phyloP scores from a whole-genome alignment of 2,888 invertebrate genomes.

The Odontomyia ornata region DNA sequence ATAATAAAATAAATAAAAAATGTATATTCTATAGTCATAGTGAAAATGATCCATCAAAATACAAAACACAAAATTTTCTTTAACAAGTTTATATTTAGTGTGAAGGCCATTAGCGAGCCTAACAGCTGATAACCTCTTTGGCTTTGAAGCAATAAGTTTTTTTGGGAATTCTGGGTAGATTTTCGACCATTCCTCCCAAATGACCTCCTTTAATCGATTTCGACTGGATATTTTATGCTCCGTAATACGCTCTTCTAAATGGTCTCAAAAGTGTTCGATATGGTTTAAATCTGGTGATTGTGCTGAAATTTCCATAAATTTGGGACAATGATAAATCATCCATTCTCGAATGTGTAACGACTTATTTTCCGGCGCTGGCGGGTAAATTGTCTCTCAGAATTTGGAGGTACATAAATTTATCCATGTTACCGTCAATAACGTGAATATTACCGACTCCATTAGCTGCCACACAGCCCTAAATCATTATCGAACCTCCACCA shows the following conservation, averaged over 20 bases:
- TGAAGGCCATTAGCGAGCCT: constrained; percentile 13
- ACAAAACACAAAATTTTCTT: constrained; percentile 16
- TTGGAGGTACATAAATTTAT: constrained; percentile 41
- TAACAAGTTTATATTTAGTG: constrained; percentile 15
- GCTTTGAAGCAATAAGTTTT: constrained; percentile 46
- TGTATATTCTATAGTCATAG: constrained; percentile 13
- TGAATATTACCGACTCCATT: constrained; percentile 40
- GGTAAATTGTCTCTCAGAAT: constrained; percentile 29
- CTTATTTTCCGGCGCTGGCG: constrained; percentile 33
- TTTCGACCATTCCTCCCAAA: constrained; percentile 46
- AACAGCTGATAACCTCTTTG: constrained; percentile 46
- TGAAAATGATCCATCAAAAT: constrained; percentile 24
- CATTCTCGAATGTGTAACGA: constrained; percentile 45
- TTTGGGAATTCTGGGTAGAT: constrained; percentile 44
- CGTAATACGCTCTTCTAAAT: constrained; percentile 52
- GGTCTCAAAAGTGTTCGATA: constrained; percentile 50
- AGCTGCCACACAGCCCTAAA: constrained; percentile 41
- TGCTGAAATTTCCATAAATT: constrained; percentile 47
- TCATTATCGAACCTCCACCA: background rate
- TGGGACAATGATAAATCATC: constrained; percentile 47
- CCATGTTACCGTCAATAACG: constrained; percentile 48
- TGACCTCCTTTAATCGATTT: constrained; percentile 32
- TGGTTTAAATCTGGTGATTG: constrained; percentile 50
- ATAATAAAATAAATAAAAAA: constrained; percentile 11
- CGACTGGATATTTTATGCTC: constrained; percentile 40